Evolutionary conservation across 2,797 vertebrate genomes (phyloP).

Genomic region (Phrynocephalus guinanensis): DNA sequence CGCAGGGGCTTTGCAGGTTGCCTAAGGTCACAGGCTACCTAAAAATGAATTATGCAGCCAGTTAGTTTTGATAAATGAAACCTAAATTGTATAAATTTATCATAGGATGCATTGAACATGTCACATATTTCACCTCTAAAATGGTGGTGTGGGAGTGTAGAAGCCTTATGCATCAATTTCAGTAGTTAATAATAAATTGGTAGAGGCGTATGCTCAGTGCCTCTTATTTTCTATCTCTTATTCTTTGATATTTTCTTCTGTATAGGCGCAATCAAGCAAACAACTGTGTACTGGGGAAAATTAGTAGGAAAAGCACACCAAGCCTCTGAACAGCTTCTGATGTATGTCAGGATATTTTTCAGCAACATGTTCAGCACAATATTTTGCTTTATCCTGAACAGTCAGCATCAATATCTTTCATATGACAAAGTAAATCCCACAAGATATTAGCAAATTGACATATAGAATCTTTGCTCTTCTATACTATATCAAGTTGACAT

Average conservation of each 20-base stretch:
- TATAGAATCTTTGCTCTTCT: slow-evolving; percentile 42
- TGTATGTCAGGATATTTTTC: slow-evolving; percentile 17
- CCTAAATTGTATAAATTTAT: background rate
- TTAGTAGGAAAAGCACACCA: background rate
- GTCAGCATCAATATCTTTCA: slow-evolving; percentile 55
- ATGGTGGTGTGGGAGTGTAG: background rate
- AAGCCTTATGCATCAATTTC: background rate
- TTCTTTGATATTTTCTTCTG: slow-evolving; percentile 5
- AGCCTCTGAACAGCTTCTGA: background rate
- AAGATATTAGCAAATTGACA: slow-evolving; percentile 64
- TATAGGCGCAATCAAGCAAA: background rate
- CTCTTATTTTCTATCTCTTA: background rate
- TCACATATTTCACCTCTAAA: background rate
- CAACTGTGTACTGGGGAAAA: background rate
- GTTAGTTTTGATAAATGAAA: background rate
- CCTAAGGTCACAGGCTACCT: too few species aligned
- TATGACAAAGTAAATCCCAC: slow-evolving; percentile 44
- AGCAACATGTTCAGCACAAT: slow-evolving; percentile 20
- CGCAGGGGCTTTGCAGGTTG: too few species aligned
- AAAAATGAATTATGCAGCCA: too few species aligned
- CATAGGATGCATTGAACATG: background rate
- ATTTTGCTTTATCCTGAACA: slow-evolving; percentile 37
- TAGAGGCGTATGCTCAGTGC: background rate
- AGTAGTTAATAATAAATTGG: background rate
- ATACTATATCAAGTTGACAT: slow-evolving; percentile 59